phyloP scores from a whole-genome alignment of 1,140 invertebrate species.

The Sitobion miscanthi region DNA sequence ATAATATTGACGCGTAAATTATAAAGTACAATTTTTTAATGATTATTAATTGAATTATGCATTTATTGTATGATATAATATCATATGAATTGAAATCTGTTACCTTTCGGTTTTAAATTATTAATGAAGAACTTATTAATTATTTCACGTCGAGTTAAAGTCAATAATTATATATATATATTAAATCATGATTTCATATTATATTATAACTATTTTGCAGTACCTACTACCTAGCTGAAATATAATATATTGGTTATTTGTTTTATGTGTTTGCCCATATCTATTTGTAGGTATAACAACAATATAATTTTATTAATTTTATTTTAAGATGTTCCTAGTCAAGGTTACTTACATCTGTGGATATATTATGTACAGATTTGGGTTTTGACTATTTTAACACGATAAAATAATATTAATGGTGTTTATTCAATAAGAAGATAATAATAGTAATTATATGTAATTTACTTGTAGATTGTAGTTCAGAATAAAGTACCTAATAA shows the following conservation, averaged over 20 bases:
- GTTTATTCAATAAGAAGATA: no score
- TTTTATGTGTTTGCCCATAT: neutral
- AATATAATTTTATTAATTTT: no score
- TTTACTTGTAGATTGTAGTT: accelerated
- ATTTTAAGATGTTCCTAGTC: no score
- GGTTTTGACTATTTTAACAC: no score
- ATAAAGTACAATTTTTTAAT: neutral
- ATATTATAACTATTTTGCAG: neutral
- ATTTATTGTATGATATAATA: neutral
- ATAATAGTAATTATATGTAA: no score
- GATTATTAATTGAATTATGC: neutral
- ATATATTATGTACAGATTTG: no score
- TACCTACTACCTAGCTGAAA: neutral
- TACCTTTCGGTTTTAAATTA: neutral
- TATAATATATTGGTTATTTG: neutral
- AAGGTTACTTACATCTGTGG: no score
- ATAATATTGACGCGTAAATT: no score
- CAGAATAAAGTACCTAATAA: no score
- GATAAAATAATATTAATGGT: no score
- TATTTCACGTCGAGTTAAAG: neutral
- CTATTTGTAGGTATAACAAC: no score
- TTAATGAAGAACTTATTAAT: neutral
- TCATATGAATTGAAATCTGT: neutral
- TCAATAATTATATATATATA: neutral
- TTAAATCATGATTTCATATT: no score